Conservation (phyloP, 2,888 invertebrate genomes). For the Epistrophella euchroma region DNA sequence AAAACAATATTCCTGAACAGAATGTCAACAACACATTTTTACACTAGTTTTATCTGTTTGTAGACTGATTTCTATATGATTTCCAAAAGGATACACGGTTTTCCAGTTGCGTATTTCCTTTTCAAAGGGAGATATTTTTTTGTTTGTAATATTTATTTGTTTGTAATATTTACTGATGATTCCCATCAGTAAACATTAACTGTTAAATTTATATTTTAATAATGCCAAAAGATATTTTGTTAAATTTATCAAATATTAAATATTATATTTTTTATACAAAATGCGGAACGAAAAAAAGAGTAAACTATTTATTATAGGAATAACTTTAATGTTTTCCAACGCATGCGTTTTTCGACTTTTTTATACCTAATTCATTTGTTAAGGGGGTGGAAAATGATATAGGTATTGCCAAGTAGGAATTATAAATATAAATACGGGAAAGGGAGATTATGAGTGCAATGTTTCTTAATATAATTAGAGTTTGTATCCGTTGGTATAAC, state of each 20-base stretch:
- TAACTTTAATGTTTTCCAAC: constrained; percentile 52
- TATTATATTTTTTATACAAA: not conserved
- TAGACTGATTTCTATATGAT: constrained; percentile 53
- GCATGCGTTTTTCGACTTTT: constrained; percentile 53
- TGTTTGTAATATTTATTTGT: too few relatives aligned
- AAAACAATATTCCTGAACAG: constrained; percentile 39
- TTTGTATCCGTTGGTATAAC: too few relatives aligned
- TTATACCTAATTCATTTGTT: not conserved
- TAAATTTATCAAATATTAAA: not conserved
- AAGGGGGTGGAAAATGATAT: constrained; percentile 37
- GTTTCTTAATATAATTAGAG: not conserved
- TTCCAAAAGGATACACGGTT: constrained; percentile 46
- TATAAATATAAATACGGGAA: not conserved
- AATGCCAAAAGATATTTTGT: not conserved
- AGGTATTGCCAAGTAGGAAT: constrained; percentile 46
- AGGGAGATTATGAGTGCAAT: constrained; percentile 13
- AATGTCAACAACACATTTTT: constrained; percentile 73
- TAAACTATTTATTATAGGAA: constrained; percentile 38
- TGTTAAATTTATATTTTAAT: not conserved
- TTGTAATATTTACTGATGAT: not conserved
- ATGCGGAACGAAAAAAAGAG: constrained; percentile 13
- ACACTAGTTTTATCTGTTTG: constrained; percentile 47
- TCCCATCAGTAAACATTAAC: not conserved
- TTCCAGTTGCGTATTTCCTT: constrained; percentile 47
- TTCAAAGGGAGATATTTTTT: not conserved